A percentile compares a stretch with the other conserved stretches of the same genome.
Conservation (phyloP, 2,113 vertebrate species). For the Propithecus coquereli region DNA sequence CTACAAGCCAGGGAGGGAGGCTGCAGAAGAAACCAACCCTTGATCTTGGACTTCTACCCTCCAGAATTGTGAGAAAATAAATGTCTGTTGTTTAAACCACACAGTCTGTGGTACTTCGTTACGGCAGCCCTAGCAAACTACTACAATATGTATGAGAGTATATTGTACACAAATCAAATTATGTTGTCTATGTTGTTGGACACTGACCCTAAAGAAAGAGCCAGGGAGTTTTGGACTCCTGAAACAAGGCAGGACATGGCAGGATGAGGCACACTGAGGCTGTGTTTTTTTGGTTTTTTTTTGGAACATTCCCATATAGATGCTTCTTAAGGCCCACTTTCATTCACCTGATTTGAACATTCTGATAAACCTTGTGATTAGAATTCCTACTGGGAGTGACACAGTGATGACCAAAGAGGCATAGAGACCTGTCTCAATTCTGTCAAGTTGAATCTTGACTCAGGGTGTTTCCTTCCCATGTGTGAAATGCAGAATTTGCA, state of each 20-base stretch:
- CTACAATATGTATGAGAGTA: neutral
- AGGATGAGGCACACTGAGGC: neutral
- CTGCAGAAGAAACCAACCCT: neutral
- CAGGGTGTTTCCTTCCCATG: neutral
- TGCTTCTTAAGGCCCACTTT: neutral
- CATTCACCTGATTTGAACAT: neutral
- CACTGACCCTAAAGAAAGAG: neutral
- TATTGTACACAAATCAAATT: neutral
- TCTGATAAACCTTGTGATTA: neutral
- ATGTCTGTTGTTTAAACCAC: neutral
- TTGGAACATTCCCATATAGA: neutral
- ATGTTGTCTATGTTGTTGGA: neutral
- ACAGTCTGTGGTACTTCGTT: neutral
- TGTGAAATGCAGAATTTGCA: neutral
- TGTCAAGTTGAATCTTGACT: neutral
- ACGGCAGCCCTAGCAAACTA: neutral
- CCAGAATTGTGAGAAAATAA: neutral
- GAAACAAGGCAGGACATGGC: neutral
- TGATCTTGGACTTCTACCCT: neutral
- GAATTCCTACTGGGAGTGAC: neutral
- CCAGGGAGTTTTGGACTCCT: neutral
- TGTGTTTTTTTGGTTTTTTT: no score
- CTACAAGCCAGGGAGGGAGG: neutral
- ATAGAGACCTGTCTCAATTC: neutral
- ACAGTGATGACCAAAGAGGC: no score